These are phyloP conservation scores for Conomelus anceps DNA, from an alignment of 2,888 invertebrate species.

Conservation along the genomic window DNA sequence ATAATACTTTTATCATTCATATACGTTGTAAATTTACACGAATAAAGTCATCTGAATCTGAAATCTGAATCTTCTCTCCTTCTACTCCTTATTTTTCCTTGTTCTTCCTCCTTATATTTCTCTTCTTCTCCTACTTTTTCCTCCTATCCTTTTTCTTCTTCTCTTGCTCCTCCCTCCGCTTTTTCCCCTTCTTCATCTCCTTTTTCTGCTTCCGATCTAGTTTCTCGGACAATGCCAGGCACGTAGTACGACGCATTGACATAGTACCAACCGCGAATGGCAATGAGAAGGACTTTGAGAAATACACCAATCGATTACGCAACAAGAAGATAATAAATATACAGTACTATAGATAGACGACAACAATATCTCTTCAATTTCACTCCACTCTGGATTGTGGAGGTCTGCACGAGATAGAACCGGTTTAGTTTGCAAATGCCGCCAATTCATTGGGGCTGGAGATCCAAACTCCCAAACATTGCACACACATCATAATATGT, in stretches of 20 bases:
- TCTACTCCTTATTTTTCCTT: not conserved
- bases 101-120: not conserved
- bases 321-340: not conserved
- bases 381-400: not conserved
- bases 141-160: not conserved
- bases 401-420: not conserved
- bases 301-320: not conserved
- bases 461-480: not conserved
- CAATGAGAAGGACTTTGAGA: not conserved
- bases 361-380: not conserved
- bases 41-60: too few species aligned
- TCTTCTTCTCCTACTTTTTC: not conserved
- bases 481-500: not conserved
- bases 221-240: not conserved
- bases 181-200: not conserved
- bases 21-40: too few species aligned
- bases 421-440: not conserved
- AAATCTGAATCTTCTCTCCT: not conserved
- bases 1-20: too few species aligned
- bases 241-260: not conserved
- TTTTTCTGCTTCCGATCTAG: not conserved
- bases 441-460: not conserved
- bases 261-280: not conserved
- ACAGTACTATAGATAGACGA: too few species aligned
- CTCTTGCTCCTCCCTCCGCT: not conserved